These are phyloP conservation scores for Elgaria multicarinata DNA, from an alignment of 2,113 vertebrate species.

Conservation along the genomic window DNA sequence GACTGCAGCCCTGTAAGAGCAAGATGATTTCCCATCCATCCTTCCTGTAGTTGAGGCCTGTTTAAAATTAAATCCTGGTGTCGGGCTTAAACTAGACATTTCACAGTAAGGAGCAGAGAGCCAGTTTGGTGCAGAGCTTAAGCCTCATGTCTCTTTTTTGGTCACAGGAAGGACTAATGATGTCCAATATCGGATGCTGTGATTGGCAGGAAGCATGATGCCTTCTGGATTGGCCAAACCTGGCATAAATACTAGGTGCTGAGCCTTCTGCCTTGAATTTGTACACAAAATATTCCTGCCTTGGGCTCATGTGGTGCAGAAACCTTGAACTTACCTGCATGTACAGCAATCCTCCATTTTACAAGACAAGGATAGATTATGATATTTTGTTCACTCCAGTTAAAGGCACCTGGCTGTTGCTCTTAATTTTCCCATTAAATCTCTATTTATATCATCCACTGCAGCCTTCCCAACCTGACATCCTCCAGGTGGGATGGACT, in stretches of 20 bases:
- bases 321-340: neutral
- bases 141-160: neutral
- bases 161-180: neutral
- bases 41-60: neutral
- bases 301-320: neutral
- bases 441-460: too few relatives aligned
- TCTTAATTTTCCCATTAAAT: neutral
- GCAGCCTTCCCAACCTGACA: too few relatives aligned
- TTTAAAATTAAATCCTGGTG: neutral
- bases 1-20: neutral
- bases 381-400: neutral
- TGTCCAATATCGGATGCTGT: too few relatives aligned
- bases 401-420: neutral
- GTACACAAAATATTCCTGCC: neutral
- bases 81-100: neutral
- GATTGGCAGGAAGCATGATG: neutral
- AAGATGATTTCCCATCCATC: neutral
- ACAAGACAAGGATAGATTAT: neutral
- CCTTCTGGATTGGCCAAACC: neutral
- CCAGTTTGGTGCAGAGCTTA: too few relatives aligned
- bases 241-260: neutral
- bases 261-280: neutral
- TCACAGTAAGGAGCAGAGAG: neutral
- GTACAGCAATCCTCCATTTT: neutral
- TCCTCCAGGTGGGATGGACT: too few relatives aligned